Conservation (phyloP, 2,113 vertebrate genomes). For the Brachypteracias leptosomus region DNA sequence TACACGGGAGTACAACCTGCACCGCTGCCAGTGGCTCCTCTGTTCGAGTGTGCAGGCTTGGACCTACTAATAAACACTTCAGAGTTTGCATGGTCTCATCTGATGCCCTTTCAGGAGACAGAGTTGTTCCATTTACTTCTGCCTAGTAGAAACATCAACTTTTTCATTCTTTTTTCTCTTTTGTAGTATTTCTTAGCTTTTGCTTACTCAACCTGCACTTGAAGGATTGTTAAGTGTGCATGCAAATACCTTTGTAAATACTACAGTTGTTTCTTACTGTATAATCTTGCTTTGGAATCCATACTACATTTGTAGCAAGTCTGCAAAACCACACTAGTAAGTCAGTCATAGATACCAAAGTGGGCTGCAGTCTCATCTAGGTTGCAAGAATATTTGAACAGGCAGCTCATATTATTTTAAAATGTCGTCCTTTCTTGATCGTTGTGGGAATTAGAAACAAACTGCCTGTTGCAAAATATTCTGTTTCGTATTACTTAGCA, state of each 20-base stretch:
- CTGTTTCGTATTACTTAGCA: slow-evolving; percentile 58
- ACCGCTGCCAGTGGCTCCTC: background rate
- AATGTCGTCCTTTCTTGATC: slow-evolving; percentile 16
- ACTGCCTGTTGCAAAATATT: slow-evolving; percentile 15
- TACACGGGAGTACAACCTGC: background rate
- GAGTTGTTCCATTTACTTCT: background rate
- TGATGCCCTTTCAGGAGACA: background rate
- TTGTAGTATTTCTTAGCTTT: background rate
- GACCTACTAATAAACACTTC: background rate
- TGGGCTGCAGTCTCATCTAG: background rate
- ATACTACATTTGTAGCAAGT: background rate
- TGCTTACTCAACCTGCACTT: background rate
- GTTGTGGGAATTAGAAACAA: slow-evolving; percentile 46
- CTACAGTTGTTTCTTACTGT: background rate
- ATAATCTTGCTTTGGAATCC: background rate
- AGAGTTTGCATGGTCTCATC: background rate
- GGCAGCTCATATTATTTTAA: slow-evolving; percentile 8
- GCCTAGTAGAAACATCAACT: background rate
- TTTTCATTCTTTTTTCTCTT: background rate
- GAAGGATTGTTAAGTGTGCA: background rate
- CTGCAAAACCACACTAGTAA: background rate
- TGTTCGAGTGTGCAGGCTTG: rapidly evolving
- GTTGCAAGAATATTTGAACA: slow-evolving; percentile 10
- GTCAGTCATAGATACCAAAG: background rate
- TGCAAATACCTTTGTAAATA: background rate